Evolutionary conservation across 2,113 vertebrate species (phyloP), one percentile per base, ranked within the genome.

Genomic region (Oreotrochilus melanogaster): DNA sequence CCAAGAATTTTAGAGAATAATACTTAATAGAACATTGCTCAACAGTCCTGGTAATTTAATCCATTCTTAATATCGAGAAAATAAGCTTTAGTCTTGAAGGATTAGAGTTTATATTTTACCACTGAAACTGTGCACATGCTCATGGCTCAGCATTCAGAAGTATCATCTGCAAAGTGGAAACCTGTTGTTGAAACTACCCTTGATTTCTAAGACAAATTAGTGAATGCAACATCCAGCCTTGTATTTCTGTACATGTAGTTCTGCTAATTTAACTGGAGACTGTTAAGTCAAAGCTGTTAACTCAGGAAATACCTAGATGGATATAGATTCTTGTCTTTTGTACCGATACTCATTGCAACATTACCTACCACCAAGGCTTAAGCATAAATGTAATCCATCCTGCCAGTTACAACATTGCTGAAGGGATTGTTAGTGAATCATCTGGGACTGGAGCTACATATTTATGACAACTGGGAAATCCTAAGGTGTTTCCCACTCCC

Each of bases 1-100:
- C 61, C 39, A 79, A 73, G 31, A 43, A 73, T 78, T 82, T 79
- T 78, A 79, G 78, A 86, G 82, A 86, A 93, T 71, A 84, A 76
- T 43, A 48, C 84, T 89, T 64, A 86, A 58, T 53, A 91, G 65
- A 88, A 61, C 35, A 91, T 76, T 35, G 88, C 56, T 83, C 21
- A 78, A 31, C 45, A 37, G 27, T 86, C 25, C 51, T 88, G 39
- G 30, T 78, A 53, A 64, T 89, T 93, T 84, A 69, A 89, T 94
- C 60, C 14, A 5, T 86, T 93, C 80, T 82, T 80, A 90, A 78
- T 86, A 91, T 30, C 27, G 58, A 93, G 75, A 75, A 93, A 86
- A 90, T 62, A 86, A 93, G 67, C 25, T 82, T 93, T 85, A 90
- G 93, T 50, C 51, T 81, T 50, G 67, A 69, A 54, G 45, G 70